Percentiles rank a stretch among this genome's conserved stretches.
Conservation (phyloP, 2,888 invertebrate species). For the Stenoptilia bipunctidactyla region DNA sequence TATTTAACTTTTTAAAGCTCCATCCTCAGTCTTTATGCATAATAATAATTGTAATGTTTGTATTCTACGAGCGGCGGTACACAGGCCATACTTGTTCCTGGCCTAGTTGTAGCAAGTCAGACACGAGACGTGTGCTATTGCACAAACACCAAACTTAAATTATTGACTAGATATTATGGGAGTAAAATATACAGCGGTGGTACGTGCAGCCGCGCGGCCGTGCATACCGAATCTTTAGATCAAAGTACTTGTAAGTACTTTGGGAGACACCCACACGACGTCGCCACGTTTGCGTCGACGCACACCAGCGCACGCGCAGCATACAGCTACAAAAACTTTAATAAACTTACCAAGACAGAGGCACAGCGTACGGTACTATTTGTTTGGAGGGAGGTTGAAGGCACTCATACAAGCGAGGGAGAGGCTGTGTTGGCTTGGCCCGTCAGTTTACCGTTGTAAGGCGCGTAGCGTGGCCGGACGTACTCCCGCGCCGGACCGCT, state of each 20-base stretch:
- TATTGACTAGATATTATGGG: conserved; percentile 64
- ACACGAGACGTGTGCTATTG: conserved; percentile 42
- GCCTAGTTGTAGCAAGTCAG: conserved; percentile 25
- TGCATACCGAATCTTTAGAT: conserved; percentile 71
- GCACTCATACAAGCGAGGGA: conserved; percentile 63
- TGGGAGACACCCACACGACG: conserved; percentile 60
- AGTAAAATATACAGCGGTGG: conserved; percentile 57
- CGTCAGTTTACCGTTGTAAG: conserved; percentile 71
- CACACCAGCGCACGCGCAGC: conserved; percentile 32
- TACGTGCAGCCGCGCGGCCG: conserved; percentile 59
- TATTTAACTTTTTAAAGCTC: neutral
- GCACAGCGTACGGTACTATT: conserved; percentile 68
- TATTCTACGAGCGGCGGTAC: neutral
- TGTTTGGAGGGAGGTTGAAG: conserved; percentile 68
- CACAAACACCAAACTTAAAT: conserved; percentile 63
- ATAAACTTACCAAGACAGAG: conserved; percentile 65
- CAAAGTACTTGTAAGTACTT: no score
- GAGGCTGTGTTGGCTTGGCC: conserved; percentile 59
- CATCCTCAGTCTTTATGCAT: no score
- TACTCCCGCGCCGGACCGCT: conserved; percentile 20
- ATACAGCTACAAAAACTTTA: conserved; percentile 37
- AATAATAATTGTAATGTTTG: no score
- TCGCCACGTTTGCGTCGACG: conserved; percentile 23
- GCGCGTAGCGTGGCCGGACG: conserved; percentile 70
- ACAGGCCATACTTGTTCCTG: conserved; percentile 25